phyloP scores from a whole-genome alignment of 2,797 vertebrate species.

The Agapornis canus region DNA sequence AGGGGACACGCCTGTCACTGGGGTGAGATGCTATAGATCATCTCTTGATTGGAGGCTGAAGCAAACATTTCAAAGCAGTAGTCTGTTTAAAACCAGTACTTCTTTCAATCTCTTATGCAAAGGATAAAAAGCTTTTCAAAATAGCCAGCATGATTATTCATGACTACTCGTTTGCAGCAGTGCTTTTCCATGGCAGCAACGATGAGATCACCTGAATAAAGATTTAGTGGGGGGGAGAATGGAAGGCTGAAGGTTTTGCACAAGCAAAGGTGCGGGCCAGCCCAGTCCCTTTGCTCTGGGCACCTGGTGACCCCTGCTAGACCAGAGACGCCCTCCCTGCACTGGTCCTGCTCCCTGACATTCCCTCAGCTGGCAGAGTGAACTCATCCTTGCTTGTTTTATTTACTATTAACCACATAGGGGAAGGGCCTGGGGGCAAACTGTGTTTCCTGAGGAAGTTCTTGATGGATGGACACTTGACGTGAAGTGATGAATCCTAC shows the following conservation, averaged over 20 bases:
- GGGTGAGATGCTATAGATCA: neutral
- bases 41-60: neutral
- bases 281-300: fast-evolving
- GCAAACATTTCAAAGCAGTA: neutral
- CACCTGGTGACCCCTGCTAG: too few species aligned
- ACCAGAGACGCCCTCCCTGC: neutral
- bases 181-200: neutral
- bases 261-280: neutral
- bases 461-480: neutral
- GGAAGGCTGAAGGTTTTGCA: neutral
- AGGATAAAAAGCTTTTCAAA: constrained; percentile 54
- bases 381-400: neutral
- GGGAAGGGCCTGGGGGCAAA: neutral
- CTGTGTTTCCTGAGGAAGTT: neutral
- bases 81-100: neutral
- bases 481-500: neutral
- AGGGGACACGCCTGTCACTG: neutral
- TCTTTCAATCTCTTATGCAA: neutral
- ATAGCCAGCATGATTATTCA: constrained; percentile 56
- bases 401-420: fast-evolving
- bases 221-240: neutral
- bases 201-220: constrained; percentile 46
- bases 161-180: constrained; percentile 37
- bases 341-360: neutral
- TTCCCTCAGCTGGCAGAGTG: neutral